phyloP scores from a whole-genome alignment of 2,113 vertebrate genomes.

The Tor tambroides region DNA sequence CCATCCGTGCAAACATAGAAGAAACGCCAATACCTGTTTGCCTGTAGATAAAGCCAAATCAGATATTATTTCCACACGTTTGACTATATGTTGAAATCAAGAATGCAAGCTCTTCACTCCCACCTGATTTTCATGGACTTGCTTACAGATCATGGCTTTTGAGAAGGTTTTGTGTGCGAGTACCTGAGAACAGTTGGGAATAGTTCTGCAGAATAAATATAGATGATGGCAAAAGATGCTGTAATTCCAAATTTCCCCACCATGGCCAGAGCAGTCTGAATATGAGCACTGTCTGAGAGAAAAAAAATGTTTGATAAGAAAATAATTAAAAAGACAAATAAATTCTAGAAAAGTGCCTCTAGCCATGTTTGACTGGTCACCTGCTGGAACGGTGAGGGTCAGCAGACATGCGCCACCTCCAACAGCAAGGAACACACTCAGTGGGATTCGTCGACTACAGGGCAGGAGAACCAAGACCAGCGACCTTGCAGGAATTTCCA shows the following conservation, averaged over 20 bases:
- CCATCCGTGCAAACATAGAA: slow-evolving; percentile 77
- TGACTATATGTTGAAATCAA: background rate
- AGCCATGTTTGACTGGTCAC: slow-evolving; percentile 55
- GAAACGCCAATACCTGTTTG: slow-evolving; percentile 83
- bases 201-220: slow-evolving; percentile 82
- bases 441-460: slow-evolving; percentile 72
- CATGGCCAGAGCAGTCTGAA: slow-evolving; percentile 75
- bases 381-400: slow-evolving; percentile 76
- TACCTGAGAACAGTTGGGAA: slow-evolving; percentile 84
- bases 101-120: background rate
- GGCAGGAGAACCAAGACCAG: slow-evolving; percentile 72
- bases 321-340: background rate
- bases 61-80: background rate
- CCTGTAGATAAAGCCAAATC: slow-evolving; percentile 59
- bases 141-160: too few relatives aligned
- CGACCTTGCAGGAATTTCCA: slow-evolving; percentile 82
- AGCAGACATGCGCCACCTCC: slow-evolving; percentile 78
- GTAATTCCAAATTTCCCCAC: slow-evolving; percentile 84
- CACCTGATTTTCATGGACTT: background rate
- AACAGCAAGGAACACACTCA: slow-evolving; percentile 67
- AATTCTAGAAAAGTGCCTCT: background rate
- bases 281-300: slow-evolving; percentile 68
- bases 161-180: background rate
- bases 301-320: background rate
- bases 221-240: slow-evolving; percentile 80